These are phyloP conservation scores for Coptotermes formosanus DNA, from an alignment of 1,140 invertebrate genomes.

Conservation along the genomic window DNA sequence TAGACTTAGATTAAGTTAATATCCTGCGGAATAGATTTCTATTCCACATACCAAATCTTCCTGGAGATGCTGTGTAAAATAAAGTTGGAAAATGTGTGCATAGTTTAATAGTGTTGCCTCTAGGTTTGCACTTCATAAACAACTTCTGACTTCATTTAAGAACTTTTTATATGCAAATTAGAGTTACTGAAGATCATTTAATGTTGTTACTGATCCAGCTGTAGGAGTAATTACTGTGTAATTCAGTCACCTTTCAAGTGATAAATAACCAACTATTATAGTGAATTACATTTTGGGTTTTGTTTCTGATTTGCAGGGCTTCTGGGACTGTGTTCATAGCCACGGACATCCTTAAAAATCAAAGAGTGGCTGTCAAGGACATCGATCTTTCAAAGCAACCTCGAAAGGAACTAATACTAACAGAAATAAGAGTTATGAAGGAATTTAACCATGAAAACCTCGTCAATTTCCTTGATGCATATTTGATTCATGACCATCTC, in stretches of 20 bases:
- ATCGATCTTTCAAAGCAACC: slow-evolving; percentile 93
- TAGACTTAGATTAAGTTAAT: too few relatives aligned
- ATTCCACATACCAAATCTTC: too few relatives aligned
- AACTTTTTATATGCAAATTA: not conserved
- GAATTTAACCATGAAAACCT: slow-evolving; percentile 94
- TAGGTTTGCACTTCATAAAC: too few relatives aligned
- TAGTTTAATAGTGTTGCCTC: too few relatives aligned
- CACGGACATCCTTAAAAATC: slow-evolving; percentile 70
- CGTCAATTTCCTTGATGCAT: slow-evolving; percentile 95
- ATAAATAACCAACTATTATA: not conserved
- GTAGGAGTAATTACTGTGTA: not conserved
- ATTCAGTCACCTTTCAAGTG: not conserved
- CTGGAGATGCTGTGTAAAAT: not conserved
- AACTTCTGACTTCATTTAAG: not conserved
- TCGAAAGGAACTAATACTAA: slow-evolving; percentile 92
- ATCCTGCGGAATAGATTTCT: too few relatives aligned
- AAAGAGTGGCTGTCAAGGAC: slow-evolving; percentile 91
- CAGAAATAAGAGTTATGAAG: slow-evolving; percentile 91
- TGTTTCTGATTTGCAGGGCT: slow-evolving; percentile 49
- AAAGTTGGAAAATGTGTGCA: too few relatives aligned
- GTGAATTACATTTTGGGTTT: slow-evolving; percentile 9
- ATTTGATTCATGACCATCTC: slow-evolving; percentile 84
- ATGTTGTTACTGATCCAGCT: not conserved
- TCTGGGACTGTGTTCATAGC: slow-evolving; percentile 93
- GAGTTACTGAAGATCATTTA: not conserved